Evolutionary conservation across 1,140 invertebrate genomes (phyloP).

Genomic region (Coptotermes formosanus): DNA sequence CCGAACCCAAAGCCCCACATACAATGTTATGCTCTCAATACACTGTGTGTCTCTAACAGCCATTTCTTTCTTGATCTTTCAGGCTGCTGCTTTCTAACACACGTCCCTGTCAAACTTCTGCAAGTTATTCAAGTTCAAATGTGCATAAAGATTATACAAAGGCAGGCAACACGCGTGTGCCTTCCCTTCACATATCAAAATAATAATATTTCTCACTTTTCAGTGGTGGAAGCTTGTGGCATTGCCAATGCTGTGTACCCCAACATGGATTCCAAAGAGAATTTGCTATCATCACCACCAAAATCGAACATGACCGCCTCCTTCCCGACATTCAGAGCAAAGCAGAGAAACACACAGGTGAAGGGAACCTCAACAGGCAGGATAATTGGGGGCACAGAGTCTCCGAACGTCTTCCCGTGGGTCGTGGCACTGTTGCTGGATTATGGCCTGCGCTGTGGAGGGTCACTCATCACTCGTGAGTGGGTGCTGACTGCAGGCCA

Average conservation of each 20-base stretch:
- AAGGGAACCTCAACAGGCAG: not conserved
- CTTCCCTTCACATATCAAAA: too few relatives aligned
- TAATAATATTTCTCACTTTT: not conserved
- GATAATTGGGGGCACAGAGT: not conserved
- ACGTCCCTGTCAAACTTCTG: too few relatives aligned
- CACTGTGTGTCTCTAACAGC: too few relatives aligned
- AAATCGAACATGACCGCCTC: not conserved
- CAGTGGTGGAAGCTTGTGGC: not conserved
- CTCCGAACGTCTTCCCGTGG: not conserved
- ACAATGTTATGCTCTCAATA: too few relatives aligned
- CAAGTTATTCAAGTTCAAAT: too few relatives aligned
- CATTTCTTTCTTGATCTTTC: too few relatives aligned
- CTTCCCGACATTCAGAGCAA: not conserved
- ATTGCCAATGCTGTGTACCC: not conserved
- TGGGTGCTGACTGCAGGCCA: slow-evolving; percentile 2
- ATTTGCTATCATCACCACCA: not conserved
- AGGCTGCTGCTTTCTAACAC: too few relatives aligned
- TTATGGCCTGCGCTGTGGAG: not conserved
- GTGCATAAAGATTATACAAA: too few relatives aligned
- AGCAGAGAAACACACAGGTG: not conserved
- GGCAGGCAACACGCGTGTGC: too few relatives aligned
- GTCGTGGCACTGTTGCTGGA: not conserved
- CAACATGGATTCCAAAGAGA: not conserved
- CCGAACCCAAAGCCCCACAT: too few relatives aligned
- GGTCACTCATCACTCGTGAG: not conserved